These are phyloP conservation scores for Chorisops tibialis DNA, from an alignment of 2,888 invertebrate species.

Conservation along the genomic window DNA sequence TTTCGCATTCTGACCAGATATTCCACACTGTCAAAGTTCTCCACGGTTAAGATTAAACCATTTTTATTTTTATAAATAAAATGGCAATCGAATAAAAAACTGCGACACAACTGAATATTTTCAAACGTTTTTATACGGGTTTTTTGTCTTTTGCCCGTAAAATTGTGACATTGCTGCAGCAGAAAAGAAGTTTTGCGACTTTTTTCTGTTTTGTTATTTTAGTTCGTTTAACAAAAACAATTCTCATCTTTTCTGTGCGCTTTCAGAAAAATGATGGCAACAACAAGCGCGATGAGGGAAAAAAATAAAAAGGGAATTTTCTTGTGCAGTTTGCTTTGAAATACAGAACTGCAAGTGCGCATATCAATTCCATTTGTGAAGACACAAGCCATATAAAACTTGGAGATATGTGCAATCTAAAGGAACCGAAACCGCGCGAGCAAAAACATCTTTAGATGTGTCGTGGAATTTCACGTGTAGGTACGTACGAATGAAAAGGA, in stretches of 20 bases:
- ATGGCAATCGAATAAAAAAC: too few species aligned
- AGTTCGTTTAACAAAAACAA: neutral
- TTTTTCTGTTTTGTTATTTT: neutral
- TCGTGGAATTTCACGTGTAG: slow-evolving; percentile 20
- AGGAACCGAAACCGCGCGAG: slow-evolving; percentile 16
- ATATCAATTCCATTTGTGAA: slow-evolving; percentile 24
- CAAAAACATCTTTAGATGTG: slow-evolving; percentile 22
- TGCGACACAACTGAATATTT: neutral
- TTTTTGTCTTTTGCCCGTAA: slow-evolving; percentile 11
- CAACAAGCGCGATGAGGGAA: too few species aligned
- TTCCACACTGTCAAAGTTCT: too few species aligned
- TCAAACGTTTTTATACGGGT: slow-evolving; percentile 10
- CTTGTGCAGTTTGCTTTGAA: too few species aligned
- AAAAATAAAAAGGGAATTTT: too few species aligned
- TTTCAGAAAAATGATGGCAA: neutral
- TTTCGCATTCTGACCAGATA: too few species aligned
- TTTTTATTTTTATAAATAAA: too few species aligned
- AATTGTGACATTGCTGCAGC: slow-evolving; percentile 12
- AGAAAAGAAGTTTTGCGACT: slow-evolving; percentile 16
- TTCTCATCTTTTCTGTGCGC: slow-evolving; percentile 7
- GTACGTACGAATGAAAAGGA: slow-evolving; percentile 3
- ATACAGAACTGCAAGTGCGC: slow-evolving; percentile 18
- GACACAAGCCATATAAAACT: slow-evolving; percentile 18
- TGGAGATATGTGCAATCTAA: slow-evolving; percentile 17
- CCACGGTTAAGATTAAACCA: too few species aligned